phyloP scores from a whole-genome alignment of 1,140 invertebrate species.

The Aphelenchoides fujianensis region DNA sequence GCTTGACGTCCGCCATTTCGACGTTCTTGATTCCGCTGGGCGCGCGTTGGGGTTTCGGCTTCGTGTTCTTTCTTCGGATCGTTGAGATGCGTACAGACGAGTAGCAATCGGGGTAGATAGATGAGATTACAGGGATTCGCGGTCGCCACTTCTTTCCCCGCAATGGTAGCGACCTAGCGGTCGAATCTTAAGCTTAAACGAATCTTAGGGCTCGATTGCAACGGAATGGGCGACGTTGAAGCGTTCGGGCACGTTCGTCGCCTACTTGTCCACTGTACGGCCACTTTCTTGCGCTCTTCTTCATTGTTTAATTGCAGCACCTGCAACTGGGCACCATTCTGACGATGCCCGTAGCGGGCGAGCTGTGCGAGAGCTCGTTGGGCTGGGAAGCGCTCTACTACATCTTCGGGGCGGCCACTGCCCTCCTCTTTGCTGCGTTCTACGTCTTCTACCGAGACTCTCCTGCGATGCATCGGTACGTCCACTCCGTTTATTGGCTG shows the following conservation, averaged over 20 bases:
- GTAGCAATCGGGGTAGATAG: not conserved
- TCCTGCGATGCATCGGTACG: constrained; percentile 23
- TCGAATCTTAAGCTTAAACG: not conserved
- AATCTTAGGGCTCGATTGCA: not conserved
- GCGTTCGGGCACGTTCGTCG: constrained; percentile 1
- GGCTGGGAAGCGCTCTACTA: constrained; percentile 38
- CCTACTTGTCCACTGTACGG: constrained; percentile 13
- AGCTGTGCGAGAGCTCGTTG: constrained; percentile 27
- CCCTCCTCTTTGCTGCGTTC: constrained; percentile 35
- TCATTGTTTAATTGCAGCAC: not conserved
- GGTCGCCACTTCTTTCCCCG: constrained; percentile 1
- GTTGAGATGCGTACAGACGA: not conserved
- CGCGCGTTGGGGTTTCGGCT: not conserved
- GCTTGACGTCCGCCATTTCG: not conserved
- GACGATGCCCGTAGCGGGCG: constrained; percentile 39
- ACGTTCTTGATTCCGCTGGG: not conserved
- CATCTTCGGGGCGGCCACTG: constrained; percentile 20
- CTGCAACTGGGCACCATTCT: constrained; percentile 26
- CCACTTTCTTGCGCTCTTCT: too few species aligned
- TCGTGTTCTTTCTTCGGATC: constrained; percentile 1
- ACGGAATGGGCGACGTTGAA: constrained; percentile 24
- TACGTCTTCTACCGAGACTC: constrained; percentile 36
- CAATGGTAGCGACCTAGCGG: constrained; percentile 10
- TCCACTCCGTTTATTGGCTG: too few species aligned
- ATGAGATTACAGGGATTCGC: constrained; percentile 13